Percentiles rank a stretch among this genome's conserved stretches.
These are phyloP conservation scores for Pangasius djambal DNA, from an alignment of 2,797 vertebrate species.

Conservation along the genomic window DNA sequence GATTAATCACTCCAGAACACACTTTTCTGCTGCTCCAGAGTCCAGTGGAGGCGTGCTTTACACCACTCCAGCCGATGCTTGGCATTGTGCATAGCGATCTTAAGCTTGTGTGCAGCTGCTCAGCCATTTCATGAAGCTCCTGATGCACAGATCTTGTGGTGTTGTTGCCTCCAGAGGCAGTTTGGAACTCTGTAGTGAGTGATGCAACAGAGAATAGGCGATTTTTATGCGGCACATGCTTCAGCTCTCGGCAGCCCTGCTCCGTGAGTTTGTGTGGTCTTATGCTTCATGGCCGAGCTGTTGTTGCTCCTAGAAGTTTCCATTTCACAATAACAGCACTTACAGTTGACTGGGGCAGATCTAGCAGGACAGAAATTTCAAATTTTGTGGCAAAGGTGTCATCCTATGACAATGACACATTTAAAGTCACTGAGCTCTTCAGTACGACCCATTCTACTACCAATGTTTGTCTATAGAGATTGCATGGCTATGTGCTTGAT, in stretches of 20 bases:
- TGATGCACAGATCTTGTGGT: background rate
- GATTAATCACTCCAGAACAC: conserved; percentile 11
- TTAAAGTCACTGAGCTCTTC: background rate
- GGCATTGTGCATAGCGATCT: background rate
- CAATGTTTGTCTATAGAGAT: background rate
- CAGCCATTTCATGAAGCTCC: background rate
- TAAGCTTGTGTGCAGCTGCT: background rate
- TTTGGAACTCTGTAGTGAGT: background rate
- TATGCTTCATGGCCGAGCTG: background rate
- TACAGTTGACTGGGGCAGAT: background rate
- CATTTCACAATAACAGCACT: background rate
- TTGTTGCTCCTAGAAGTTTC: background rate
- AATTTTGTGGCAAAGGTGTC: background rate
- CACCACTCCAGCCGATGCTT: background rate
- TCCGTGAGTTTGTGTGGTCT: background rate
- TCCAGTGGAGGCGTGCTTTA: background rate
- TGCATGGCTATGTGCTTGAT: background rate
- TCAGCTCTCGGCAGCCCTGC: background rate
- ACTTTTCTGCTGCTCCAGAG: background rate
- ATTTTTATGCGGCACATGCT: background rate
- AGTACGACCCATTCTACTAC: background rate
- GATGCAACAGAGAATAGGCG: background rate
- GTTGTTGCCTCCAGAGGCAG: background rate
- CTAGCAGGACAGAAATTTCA: background rate
- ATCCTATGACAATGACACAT: background rate